Percentiles rank a stretch among this genome's conserved stretches.
Conservation (phyloP, 2,797 vertebrate species). For the Lepilemur ruficaudatus region DNA sequence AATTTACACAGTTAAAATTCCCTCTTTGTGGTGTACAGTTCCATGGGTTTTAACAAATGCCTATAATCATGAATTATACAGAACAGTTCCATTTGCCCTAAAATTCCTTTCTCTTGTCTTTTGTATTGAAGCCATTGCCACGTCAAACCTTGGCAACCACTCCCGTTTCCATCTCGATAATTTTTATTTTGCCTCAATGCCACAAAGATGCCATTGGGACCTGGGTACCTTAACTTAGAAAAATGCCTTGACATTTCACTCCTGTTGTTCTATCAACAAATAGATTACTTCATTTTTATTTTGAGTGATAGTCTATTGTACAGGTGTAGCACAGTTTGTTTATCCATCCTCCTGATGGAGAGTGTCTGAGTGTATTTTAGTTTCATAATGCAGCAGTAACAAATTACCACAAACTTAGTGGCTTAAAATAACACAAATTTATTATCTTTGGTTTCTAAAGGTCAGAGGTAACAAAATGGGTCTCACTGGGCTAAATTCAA, state of each 20-base stretch:
- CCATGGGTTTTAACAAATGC: background rate
- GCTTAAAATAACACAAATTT: too few species aligned
- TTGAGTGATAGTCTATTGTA: background rate
- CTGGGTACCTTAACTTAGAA: background rate
- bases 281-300: background rate
- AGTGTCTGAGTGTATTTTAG: background rate
- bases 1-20: background rate
- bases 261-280: background rate
- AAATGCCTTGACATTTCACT: background rate
- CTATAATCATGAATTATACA: background rate
- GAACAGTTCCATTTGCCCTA: background rate
- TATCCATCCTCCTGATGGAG: background rate
- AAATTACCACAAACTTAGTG: background rate
- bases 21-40: background rate
- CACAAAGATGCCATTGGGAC: background rate
- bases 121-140: background rate
- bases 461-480: background rate
- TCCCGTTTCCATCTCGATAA: background rate
- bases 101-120: background rate
- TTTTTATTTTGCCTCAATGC: background rate
- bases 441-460: background rate
- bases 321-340: background rate
- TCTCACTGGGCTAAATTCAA: background rate
- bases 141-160: background rate
- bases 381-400: background rate